These are phyloP conservation scores for Oxyruncus cristatus DNA, from an alignment of 2,113 vertebrate species.

Conservation along the genomic window DNA sequence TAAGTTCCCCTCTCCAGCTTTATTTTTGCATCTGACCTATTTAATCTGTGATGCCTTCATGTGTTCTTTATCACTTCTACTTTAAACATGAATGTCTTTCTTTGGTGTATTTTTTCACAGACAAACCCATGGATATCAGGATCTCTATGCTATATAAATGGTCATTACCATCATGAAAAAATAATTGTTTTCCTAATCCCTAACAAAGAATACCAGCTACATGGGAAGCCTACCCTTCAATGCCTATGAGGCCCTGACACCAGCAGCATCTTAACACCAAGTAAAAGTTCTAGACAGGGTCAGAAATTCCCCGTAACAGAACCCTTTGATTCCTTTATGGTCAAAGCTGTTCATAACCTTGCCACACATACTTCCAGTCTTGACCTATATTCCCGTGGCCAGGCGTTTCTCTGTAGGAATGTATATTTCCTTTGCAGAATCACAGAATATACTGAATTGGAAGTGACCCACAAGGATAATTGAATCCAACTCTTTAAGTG, in stretches of 20 bases:
- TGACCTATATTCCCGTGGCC: background rate
- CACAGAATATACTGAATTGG: background rate
- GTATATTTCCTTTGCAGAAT: background rate
- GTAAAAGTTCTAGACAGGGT: background rate
- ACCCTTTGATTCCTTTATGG: background rate
- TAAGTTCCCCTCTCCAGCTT: slow-evolving; percentile 10
- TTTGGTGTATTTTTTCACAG: background rate
- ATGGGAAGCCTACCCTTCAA: background rate
- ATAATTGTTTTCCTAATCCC: background rate
- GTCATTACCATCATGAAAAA: background rate
- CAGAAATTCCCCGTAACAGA: background rate
- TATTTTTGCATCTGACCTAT: slow-evolving; percentile 21
- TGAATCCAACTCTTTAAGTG: background rate
- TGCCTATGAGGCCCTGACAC: background rate
- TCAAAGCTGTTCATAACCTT: background rate
- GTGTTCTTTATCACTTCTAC: background rate
- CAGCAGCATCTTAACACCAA: background rate
- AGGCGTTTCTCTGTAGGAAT: background rate
- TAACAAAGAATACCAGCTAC: background rate
- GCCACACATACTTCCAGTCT: background rate
- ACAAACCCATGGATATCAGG: background rate
- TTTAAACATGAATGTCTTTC: background rate
- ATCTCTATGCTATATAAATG: background rate
- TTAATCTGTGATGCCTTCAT: background rate
- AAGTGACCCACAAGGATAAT: background rate